Base-by-base conservation (phyloP, 1,140 invertebrate genomes). In the Sycophila sp. region DNA sequence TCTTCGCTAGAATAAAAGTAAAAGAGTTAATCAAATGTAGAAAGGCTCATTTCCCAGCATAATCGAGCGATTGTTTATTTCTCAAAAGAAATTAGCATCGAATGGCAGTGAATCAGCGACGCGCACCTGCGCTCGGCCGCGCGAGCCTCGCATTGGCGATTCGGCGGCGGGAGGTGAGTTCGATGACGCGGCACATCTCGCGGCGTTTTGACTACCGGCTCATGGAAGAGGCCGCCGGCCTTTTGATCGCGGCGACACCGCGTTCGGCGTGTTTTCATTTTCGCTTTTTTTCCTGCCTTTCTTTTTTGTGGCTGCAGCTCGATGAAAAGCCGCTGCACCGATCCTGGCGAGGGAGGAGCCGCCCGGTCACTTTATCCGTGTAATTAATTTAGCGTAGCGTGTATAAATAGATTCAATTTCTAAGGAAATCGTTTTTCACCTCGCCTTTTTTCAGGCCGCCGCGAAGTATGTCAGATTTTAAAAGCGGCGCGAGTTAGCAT, bases 391-490 rank as follows among this genome's bases (percentile, higher is more conserved):
- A 60, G 13, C 22, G 11, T 15, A n/a, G 22, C 40, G 19, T 51
- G n/a, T 60, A 69, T 59, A 60, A 69, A 69, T 69, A 69, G 66
- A 69, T 69, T 69, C 66, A 69, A 69, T 69, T 69, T 60, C 8
- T 42, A 13, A 38, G 42, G 10, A 32, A 42, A 49, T 69, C 32
- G 24, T 38, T 69, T 51, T 34, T 36, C 40, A 15, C 22, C n/a
- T 66, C 24, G 24, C n/a, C n/a, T n/a, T 66, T 66, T 55, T 56
- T 66, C 15, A n/a, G n/a, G 28, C 40, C 28, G 15, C 53, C 24
- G 17, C 40, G 51, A 56, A 24, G 36, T 56, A n/a, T 24, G 53
- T 65, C 32, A 34, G 53, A 58, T 34, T 42, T 13, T 56, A 22
- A 32, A 66, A 53, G 42, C 15, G 32, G 60, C 32, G 13, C 24